Percentiles rank a stretch among this genome's conserved stretches.
Evolutionary conservation across 1,140 invertebrate genomes (phyloP).

Genomic region (Homalodisca vitripennis): DNA sequence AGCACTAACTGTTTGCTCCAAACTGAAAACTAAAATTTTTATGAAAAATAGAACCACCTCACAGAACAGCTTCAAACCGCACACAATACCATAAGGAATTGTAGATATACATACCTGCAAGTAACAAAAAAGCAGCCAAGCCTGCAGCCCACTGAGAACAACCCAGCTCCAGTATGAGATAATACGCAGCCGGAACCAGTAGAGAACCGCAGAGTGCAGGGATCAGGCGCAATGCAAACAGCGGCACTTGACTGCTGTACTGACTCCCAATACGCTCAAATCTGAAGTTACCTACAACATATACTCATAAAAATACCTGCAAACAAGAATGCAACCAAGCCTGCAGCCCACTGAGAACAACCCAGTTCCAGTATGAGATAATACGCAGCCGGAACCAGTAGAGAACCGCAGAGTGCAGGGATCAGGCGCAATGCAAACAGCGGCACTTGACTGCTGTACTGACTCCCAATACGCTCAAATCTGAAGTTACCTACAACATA

Average conservation of each 20-base stretch:
- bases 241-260: conserved; percentile 70
- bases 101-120: no score
- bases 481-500: conserved; percentile 51
- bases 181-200: conserved; percentile 79
- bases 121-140: conserved; percentile 76
- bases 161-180: conserved; percentile 78
- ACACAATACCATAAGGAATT: no score
- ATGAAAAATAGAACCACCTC: no score
- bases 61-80: no score
- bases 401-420: conserved; percentile 86
- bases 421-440: conserved; percentile 80
- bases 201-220: conserved; percentile 90
- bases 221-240: conserved; percentile 79
- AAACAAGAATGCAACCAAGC: conserved; percentile 78
- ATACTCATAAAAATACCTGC: no score
- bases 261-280: conserved; percentile 73
- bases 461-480: conserved; percentile 72
- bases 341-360: conserved; percentile 74
- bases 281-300: conserved; percentile 50
- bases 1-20: no score
- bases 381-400: conserved; percentile 82
- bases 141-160: conserved; percentile 76
- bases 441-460: conserved; percentile 71
- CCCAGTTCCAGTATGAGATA: conserved; percentile 80
- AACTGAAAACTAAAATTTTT: no score